These are phyloP conservation scores for Arbacia lixula DNA, from an alignment of 53 echinoderm and acorn worm genomes.

Conservation along the genomic window DNA sequence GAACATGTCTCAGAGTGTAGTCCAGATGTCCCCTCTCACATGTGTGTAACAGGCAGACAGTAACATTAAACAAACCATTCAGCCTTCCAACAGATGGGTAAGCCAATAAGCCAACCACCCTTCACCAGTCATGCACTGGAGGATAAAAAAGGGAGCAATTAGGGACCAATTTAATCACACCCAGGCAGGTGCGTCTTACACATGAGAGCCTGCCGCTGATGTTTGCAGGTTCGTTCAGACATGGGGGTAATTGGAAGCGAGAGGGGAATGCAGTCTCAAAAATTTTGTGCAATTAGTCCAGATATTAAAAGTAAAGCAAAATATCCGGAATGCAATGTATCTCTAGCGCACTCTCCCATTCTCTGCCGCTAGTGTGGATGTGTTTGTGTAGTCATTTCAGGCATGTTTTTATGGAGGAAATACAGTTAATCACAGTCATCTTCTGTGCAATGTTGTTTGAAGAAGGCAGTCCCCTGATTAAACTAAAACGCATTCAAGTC, in stretches of 20 bases:
- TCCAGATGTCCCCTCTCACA: no score
- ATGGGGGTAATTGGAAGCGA: neutral
- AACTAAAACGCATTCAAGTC: no score
- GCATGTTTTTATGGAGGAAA: no score
- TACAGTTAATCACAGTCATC: no score
- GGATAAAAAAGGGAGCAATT: conserved; percentile 37
- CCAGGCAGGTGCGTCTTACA: conserved; percentile 18
- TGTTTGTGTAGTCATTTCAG: no score
- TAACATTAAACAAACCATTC: no score
- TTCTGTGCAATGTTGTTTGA: no score
- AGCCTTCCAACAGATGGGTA: neutral
- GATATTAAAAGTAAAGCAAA: neutral
- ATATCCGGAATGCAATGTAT: neutral
- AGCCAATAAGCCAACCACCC: neutral
- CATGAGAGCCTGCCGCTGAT: conserved; percentile 7
- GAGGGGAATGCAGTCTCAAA: neutral
- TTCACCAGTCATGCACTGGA: neutral
- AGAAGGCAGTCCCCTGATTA: no score
- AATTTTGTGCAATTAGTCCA: conserved; percentile 16
- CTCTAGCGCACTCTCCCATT: no score
- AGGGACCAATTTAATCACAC: conserved; percentile 14
- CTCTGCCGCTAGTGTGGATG: no score
- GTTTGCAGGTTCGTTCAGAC: neutral
- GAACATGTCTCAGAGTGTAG: no score
- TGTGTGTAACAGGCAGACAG: no score